Evolutionary conservation across 2,888 invertebrate genomes (phyloP), one percentile per base, ranked within the genome.

Genomic region (Microctonus brassicae): DNA sequence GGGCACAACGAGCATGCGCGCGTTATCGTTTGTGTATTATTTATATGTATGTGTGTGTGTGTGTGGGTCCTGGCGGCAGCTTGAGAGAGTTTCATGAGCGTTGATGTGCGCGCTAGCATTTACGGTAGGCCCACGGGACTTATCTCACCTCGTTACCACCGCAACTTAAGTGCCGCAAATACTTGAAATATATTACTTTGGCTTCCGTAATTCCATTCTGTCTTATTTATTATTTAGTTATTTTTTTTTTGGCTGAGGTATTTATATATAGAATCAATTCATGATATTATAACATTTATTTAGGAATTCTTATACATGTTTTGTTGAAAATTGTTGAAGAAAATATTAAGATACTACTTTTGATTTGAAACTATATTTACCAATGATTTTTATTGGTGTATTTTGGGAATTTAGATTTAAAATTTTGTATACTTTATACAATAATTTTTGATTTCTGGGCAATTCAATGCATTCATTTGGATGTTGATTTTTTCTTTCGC

Each of bases 121-220:
- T 57, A 63, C 69, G 67, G 68, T 69, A 73, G 72, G 69, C 76
- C 64, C 64, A 47, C 65, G 68, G 62, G 57, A 75, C 86, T 86
- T 86, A 86, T 86, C 86, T 86, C 85, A 84, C 84, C 86, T 85
- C 84, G 82, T 86, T 86, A 86, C 84, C 24, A 39, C 17, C 42
- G 42, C 77, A 80, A 77, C 81, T 84, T 85, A 86, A 85, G 83
- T 82, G 83, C 84, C 78, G 82, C 80, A 81, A 84, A 84, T 83
- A 80, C 83, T 83, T 84, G 83, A 86, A 84, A 85, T 83, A 85
- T 83, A 85, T 86, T 81, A 80, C 80, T 81, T 78, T 76, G 81
- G 83, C 83, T 85, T 84, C 83, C 84, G 85, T 83, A 83, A 83
- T 84, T 83, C 80, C 80, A 78, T 80, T 70, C 60, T 60, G 42